Percentiles rank a stretch among this genome's conserved stretches.
Evolutionary conservation across 2,888 invertebrate species (phyloP).

Genomic region (Dendrolimus pini): DNA sequence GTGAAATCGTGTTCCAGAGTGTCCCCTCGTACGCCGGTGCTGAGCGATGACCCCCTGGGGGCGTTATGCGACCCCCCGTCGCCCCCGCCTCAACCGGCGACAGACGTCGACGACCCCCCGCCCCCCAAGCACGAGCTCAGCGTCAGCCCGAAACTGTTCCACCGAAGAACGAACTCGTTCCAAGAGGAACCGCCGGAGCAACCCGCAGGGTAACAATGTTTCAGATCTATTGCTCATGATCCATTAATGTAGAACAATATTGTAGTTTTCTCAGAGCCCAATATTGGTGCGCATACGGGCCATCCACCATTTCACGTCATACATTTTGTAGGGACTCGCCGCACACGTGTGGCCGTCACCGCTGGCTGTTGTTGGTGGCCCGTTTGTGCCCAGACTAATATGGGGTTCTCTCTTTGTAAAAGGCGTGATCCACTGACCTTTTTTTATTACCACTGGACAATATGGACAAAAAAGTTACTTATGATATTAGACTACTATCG

Average conservation of each 20-base stretch:
- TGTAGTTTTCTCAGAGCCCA: too few species aligned
- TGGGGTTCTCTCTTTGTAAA: too few species aligned
- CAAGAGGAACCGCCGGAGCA: slow-evolving; percentile 72
- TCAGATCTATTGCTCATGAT: slow-evolving; percentile 38
- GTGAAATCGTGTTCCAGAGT: slow-evolving; percentile 49
- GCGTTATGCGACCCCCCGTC: slow-evolving; percentile 75
- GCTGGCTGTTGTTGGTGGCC: too few species aligned
- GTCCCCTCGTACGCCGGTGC: slow-evolving; percentile 89
- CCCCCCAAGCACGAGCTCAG: slow-evolving; percentile 67
- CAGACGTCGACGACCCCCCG: slow-evolving; percentile 26
- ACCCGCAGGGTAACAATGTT: slow-evolving; percentile 57
- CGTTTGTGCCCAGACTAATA: too few species aligned
- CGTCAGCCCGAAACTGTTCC: slow-evolving; percentile 83
- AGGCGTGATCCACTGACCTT: too few species aligned
- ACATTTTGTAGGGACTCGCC: too few species aligned
- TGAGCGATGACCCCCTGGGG: slow-evolving; percentile 94
- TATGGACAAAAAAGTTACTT: too few species aligned
- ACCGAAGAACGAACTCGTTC: slow-evolving; percentile 65
- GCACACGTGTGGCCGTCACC: too few species aligned
- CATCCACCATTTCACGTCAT: too few species aligned
- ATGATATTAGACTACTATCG: too few species aligned
- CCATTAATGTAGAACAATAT: neutral
- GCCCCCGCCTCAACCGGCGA: slow-evolving; percentile 17
- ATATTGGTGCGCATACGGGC: too few species aligned
- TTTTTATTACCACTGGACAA: too few species aligned